These are phyloP conservation scores for Epistrophe grossulariae DNA, from an alignment of 2,888 invertebrate genomes.

Conservation along the genomic window DNA sequence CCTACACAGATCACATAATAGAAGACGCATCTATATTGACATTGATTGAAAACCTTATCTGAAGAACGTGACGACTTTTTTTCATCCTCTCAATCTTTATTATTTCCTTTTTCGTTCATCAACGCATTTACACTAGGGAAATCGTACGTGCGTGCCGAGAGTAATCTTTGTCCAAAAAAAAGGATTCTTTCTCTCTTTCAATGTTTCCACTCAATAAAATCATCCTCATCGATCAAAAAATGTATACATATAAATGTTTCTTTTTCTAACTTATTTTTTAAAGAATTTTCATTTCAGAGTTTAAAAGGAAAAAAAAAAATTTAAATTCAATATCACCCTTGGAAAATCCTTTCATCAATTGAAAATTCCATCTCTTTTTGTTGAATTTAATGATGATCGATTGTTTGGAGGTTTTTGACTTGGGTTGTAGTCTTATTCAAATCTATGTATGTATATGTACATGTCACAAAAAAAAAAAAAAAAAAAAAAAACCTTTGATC, in stretches of 20 bases:
- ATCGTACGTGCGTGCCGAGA: conserved; percentile 16
- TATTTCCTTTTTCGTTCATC: conserved; percentile 31
- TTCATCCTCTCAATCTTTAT: conserved; percentile 32
- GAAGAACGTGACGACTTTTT: conserved; percentile 49
- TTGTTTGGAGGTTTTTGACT: conserved; percentile 38
- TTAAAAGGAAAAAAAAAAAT: conserved; percentile 10
- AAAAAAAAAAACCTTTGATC: conserved; percentile 20
- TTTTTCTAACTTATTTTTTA: neutral
- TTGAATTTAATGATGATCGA: conserved; percentile 65
- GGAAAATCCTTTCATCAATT: conserved; percentile 49
- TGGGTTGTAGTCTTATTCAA: neutral
- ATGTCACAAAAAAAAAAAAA: neutral
- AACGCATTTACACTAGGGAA: conserved; percentile 33
- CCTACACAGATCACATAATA: neutral
- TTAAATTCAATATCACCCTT: conserved; percentile 56
- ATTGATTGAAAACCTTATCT: conserved; percentile 66
- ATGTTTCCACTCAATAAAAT: conserved; percentile 61
- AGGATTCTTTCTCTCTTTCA: conserved; percentile 22
- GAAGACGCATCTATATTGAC: conserved; percentile 22
- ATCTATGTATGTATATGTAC: conserved; percentile 1
- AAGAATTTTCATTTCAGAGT: conserved; percentile 1
- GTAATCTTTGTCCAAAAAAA: conserved; percentile 10
- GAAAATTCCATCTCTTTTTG: neutral
- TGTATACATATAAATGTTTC: neutral
- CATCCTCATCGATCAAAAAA: conserved; percentile 67